Conservation (phyloP, 2,888 invertebrate species). For the Drosophila leonis region DNA sequence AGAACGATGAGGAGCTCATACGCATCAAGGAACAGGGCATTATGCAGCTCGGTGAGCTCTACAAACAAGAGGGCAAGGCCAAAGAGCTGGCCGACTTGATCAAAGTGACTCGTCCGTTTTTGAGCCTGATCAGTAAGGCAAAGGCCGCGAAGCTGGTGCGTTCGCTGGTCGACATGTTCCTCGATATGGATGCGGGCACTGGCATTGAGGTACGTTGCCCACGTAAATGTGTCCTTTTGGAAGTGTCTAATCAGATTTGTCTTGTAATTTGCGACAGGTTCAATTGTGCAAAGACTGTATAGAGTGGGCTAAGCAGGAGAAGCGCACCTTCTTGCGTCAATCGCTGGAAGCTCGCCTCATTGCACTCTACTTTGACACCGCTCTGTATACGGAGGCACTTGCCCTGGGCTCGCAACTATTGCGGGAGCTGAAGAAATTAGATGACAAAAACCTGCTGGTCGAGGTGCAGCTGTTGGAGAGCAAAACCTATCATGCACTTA, state of each 20-base stretch:
- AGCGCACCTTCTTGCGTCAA: conserved; percentile 98
- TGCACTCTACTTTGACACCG: conserved; percentile 96
- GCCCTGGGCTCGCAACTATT: conserved; percentile 94
- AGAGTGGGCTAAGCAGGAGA: conserved; percentile 99
- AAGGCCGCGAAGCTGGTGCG: conserved; percentile 99
- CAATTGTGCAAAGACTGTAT: conserved; percentile 98
- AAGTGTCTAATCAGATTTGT: not conserved
- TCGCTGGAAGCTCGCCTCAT: conserved; percentile 97
- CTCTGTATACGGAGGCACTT: conserved; percentile 94
- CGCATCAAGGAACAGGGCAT: conserved; percentile 97
- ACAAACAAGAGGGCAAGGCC: conserved; percentile 97
- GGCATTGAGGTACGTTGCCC: conserved; percentile 90
- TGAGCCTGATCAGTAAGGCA: conserved; percentile 98
- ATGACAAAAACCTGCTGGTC: conserved; percentile 99
- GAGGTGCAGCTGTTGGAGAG: conserved; percentile 99
- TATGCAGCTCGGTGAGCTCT: conserved; percentile 95
- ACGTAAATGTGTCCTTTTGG: not conserved
- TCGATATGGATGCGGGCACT: conserved; percentile 98
- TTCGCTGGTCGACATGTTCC: conserved; percentile 97
- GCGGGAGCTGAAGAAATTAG: conserved; percentile 98
- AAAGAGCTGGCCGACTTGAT: conserved; percentile 96
- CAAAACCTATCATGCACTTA: conserved; percentile 98
- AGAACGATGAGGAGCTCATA: conserved; percentile 95
- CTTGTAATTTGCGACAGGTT: conserved; percentile 84
- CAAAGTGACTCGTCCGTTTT: conserved; percentile 97